These are phyloP conservation scores for Oenanthe oenanthe DNA, from an alignment of 2,113 vertebrate genomes.

Conservation along the genomic window DNA sequence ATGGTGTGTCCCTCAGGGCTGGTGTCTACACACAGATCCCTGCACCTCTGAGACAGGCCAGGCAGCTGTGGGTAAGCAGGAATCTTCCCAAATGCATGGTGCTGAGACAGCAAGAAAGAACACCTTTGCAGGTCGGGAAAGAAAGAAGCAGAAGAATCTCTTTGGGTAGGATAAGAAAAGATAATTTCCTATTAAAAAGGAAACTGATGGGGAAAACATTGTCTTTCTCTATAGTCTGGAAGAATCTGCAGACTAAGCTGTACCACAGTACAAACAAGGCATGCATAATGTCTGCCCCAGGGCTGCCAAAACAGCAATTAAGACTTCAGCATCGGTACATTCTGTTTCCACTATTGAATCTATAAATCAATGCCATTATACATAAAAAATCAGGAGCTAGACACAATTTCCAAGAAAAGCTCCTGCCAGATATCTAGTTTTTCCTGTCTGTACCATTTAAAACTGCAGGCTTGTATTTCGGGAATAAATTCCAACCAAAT, in stretches of 20 bases:
- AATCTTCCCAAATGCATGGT: not conserved
- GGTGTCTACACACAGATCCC: not conserved
- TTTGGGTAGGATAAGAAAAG: not conserved
- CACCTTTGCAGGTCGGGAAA: not conserved
- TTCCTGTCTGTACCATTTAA: not conserved
- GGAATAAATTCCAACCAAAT: not conserved
- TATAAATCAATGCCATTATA: not conserved
- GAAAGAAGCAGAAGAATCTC: not conserved
- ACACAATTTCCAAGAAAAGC: not conserved
- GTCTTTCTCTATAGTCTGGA: not conserved
- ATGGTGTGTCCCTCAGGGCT: not conserved
- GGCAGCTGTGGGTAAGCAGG: not conserved
- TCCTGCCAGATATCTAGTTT: not conserved
- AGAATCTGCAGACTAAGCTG: not conserved
- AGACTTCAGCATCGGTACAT: not conserved
- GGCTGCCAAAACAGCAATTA: constrained; percentile 17
- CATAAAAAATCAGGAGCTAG: not conserved
- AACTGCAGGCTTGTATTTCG: not conserved
- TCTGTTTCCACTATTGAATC: not conserved
- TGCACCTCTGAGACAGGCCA: not conserved
- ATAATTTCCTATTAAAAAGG: not conserved
- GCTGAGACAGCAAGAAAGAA: not conserved
- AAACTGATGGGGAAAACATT: not conserved
- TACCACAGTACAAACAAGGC: not conserved
- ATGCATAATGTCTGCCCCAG: not conserved